phyloP scores from a whole-genome alignment of 2,113 vertebrate species.

The Podocnemis expansa region DNA sequence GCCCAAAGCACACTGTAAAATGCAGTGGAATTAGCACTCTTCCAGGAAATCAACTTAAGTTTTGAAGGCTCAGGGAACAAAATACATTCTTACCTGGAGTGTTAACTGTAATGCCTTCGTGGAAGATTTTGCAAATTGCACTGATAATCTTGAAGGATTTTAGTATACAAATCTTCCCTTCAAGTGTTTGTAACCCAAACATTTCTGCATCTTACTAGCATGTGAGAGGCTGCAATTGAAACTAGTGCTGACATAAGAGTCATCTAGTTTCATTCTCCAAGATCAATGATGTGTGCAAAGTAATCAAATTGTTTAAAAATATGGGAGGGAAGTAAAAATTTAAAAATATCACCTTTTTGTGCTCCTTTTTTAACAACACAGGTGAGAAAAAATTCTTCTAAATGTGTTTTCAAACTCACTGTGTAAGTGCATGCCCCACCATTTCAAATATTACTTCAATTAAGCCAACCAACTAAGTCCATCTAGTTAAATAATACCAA shows the following conservation, averaged over 20 bases:
- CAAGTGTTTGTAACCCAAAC: conserved; percentile 53
- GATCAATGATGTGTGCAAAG: not conserved
- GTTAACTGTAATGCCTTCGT: conserved; percentile 65
- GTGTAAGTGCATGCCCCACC: not conserved
- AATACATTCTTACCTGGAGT: conserved; percentile 37
- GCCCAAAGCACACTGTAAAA: not conserved
- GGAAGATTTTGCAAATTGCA: conserved; percentile 55
- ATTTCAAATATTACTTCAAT: not conserved
- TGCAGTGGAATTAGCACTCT: not conserved
- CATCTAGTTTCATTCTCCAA: not conserved
- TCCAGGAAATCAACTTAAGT: not conserved
- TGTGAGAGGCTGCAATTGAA: conserved; percentile 46
- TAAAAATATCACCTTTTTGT: conserved; percentile 22
- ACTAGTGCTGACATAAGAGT: conserved; percentile 35
- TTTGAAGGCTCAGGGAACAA: not conserved
- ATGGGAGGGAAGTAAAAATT: not conserved
- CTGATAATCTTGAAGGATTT: conserved; percentile 34
- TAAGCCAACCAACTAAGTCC: conserved; percentile 35
- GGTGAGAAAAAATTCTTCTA: not conserved
- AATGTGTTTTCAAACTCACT: conserved; percentile 2
- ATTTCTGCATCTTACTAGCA: conserved; percentile 60
- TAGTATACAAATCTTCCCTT: conserved; percentile 60
- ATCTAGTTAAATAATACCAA: conserved; percentile 68
- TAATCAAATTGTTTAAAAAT: not conserved
- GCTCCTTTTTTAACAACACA: not conserved